A percentile compares a stretch with the other conserved stretches of the same genome.
Evolutionary conservation across 2,113 vertebrate genomes (phyloP).

Genomic region (Danionella cerebrum): DNA sequence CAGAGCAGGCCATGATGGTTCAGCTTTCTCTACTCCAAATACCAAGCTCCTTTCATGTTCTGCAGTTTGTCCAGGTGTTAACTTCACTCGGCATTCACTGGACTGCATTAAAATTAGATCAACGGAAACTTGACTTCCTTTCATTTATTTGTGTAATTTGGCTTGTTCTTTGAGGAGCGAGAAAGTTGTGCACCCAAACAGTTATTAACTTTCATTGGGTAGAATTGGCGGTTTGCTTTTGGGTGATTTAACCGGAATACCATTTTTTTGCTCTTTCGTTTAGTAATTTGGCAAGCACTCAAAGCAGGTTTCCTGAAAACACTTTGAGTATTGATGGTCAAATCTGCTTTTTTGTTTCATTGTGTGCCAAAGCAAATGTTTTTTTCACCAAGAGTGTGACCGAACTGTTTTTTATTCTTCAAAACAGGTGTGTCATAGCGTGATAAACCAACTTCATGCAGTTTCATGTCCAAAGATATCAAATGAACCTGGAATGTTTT

Average conservation of each 20-base stretch:
- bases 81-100: conserved; percentile 47
- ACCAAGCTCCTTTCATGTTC: conserved; percentile 38
- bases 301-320: conserved; percentile 94
- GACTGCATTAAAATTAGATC: conserved; percentile 15
- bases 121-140: conserved; percentile 63
- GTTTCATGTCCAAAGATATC: conserved; percentile 61
- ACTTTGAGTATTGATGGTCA: conserved; percentile 81
- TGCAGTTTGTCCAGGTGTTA: conserved; percentile 61
- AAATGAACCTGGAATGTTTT: conserved; percentile 56
- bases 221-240: conserved; percentile 65
- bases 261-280: conserved; percentile 49
- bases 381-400: conserved; percentile 51
- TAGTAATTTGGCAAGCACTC: conserved; percentile 64
- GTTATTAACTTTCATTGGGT: conserved; percentile 76
- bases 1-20: conserved; percentile 1
- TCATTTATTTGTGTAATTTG: conserved; percentile 50
- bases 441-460: conserved; percentile 56
- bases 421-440: conserved; percentile 58
- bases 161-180: conserved; percentile 55
- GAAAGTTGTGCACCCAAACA: conserved; percentile 68
- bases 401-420: conserved; percentile 55
- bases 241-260: conserved; percentile 72
- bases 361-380: conserved; percentile 88
- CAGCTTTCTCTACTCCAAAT: neutral
- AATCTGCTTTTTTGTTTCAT: conserved; percentile 80